phyloP scores from a whole-genome alignment of 2,888 invertebrate genomes.

The Cancer borealis region DNA sequence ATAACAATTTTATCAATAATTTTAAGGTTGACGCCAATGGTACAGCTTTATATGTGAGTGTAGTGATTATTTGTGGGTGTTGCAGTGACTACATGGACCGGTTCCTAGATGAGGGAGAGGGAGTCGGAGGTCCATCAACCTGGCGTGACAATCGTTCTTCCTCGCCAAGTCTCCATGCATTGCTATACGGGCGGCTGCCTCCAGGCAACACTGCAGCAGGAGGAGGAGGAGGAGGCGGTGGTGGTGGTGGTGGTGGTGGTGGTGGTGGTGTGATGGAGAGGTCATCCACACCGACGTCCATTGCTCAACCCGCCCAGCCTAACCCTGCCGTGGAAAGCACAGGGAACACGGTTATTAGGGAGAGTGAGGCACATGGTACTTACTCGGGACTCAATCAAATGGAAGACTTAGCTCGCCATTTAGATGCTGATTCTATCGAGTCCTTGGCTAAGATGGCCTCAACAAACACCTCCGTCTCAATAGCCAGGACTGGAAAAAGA shows the following conservation, averaged over 20 bases:
- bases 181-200: constrained; percentile 65
- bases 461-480: constrained; percentile 61
- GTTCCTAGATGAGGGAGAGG: constrained; percentile 87
- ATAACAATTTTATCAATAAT: constrained; percentile 54
- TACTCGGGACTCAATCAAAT: constrained; percentile 68
- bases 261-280: constrained; percentile 49
- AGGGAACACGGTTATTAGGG: constrained; percentile 46
- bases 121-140: constrained; percentile 58
- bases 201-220: constrained; percentile 58
- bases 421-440: constrained; percentile 70
- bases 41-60: constrained; percentile 77
- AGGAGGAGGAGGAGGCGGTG: constrained; percentile 40
- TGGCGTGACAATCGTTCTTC: constrained; percentile 71
- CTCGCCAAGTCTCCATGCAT: constrained; percentile 65
- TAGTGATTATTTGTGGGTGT: constrained; percentile 78
- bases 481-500: constrained; percentile 68
- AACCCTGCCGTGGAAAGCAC: constrained; percentile 45
- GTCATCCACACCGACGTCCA: constrained; percentile 58
- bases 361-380: constrained; percentile 58
- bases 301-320: constrained; percentile 61
- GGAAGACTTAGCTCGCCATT: constrained; percentile 72
- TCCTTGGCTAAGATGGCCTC: constrained; percentile 70
- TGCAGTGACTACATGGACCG: constrained; percentile 93
- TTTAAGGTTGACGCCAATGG: constrained; percentile 68
- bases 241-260: constrained; percentile 29